Evolutionary conservation across 2,113 vertebrate genomes (phyloP), one percentile per base, ranked within the genome.

Genomic region (Brevimyrus niger): DNA sequence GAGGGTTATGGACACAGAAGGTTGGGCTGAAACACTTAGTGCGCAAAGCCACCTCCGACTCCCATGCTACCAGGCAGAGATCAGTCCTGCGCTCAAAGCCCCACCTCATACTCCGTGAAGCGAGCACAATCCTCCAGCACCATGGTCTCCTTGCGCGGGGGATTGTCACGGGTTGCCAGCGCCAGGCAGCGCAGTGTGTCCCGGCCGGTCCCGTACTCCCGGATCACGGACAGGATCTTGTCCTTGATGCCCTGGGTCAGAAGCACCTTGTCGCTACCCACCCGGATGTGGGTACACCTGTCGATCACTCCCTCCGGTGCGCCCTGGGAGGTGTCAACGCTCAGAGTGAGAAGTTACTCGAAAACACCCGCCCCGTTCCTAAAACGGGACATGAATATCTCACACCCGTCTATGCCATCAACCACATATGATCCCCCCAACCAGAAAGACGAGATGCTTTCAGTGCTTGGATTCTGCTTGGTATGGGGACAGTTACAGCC

Each of bases 261-360:
- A 0, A 96, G 96, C 35, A 99, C 93, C 92, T 99, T 99, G 55
- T 94, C 95, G 51, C 93, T 96, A 87, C 98, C 98, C 23, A 97
- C 97, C 84, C 98, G 97, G 90, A 99, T 92, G 5, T 99, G 97
- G 0, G 98, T 98, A 92, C 98, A 99, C 90, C 98, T 95, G 93
- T 99, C 98, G 23, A 99, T 97, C 55, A 99, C 97, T 73, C 98
- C 98, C 94, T 99, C 98, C 0, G 98, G 98, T 89, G 98, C 98
- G 4, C 98, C 98, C 98, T 99, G 73, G 4, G 88, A 89, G 13
- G 10, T 4, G 10, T 13, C n/a, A 69, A 4, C 4, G 27, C n/a
- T 69, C 61, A 31, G 61, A 65, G 3, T 69, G 61, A 69, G n/a
- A 69, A 69, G 1, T 4, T 69, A 31, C 10, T 31, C 61, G n/a